These are phyloP conservation scores for Electrona antarctica DNA, from an alignment of 2,113 vertebrate species.

Conservation along the genomic window DNA sequence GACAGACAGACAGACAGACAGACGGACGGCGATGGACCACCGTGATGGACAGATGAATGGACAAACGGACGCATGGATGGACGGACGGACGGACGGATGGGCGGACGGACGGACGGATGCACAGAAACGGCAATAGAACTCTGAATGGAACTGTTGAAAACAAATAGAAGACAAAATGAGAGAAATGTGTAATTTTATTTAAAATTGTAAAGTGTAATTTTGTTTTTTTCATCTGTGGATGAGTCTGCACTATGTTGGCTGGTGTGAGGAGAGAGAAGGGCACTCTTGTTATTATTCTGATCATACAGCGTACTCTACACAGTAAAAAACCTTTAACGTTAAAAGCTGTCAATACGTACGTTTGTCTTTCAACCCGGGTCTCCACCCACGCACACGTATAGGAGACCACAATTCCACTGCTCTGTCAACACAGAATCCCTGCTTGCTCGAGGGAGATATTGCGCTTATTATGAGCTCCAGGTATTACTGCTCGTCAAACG, in stretches of 20 bases:
- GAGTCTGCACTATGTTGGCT: slow-evolving; percentile 76
- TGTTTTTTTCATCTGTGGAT: slow-evolving; percentile 63
- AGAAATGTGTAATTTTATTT: slow-evolving; percentile 69
- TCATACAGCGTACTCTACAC: slow-evolving; percentile 32
- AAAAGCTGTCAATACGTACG: too few relatives aligned
- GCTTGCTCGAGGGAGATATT: too few relatives aligned
- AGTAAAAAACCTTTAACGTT: neutral
- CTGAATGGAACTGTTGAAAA: neutral
- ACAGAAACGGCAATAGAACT: slow-evolving; percentile 45
- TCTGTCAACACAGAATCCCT: too few relatives aligned
- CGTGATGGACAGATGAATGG: too few relatives aligned
- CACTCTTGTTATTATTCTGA: slow-evolving; percentile 47
- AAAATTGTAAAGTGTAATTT: slow-evolving; percentile 67
- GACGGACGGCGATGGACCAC: too few relatives aligned
- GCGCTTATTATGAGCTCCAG: too few relatives aligned
- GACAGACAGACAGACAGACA: too few relatives aligned
- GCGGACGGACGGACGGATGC: slow-evolving; percentile 29
- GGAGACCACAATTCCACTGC: too few relatives aligned
- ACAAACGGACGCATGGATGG: too few relatives aligned
- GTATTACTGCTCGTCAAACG: too few relatives aligned
- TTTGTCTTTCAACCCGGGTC: too few relatives aligned
- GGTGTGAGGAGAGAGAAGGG: slow-evolving; percentile 47
- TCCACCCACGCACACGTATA: too few relatives aligned
- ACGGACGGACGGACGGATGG: slow-evolving; percentile 22
- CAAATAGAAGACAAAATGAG: slow-evolving; percentile 51